Conservation (phyloP, 2,797 vertebrate species). For the Chaenodraco wilsoni region DNA sequence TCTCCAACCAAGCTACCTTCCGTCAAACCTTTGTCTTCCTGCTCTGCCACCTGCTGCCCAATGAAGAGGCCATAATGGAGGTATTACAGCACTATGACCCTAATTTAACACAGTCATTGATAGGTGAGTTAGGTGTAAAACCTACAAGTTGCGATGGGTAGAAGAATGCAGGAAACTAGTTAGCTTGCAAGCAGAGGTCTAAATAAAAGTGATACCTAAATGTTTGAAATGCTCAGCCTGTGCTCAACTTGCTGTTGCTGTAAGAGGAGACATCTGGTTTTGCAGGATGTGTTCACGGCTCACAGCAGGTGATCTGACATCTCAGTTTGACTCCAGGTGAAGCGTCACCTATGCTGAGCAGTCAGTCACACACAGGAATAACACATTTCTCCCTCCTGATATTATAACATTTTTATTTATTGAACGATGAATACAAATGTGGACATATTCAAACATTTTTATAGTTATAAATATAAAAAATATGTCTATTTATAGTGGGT, state of each 20-base stretch:
- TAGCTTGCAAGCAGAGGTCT: not conserved
- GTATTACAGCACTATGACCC: constrained; percentile 70
- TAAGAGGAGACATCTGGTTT: constrained; percentile 7
- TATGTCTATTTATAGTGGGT: constrained; percentile 25
- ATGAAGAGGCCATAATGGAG: constrained; percentile 96
- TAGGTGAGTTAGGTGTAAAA: not conserved
- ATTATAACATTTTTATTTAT: constrained; percentile 5
- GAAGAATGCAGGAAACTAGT: not conserved
- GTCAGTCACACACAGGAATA: not conserved
- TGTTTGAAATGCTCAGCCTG: not conserved
- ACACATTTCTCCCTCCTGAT: not conserved
- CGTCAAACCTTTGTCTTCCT: constrained; percentile 93
- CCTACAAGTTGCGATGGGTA: not conserved
- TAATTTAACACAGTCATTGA: not conserved
- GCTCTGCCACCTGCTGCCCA: constrained; percentile 94
- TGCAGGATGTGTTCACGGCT: not conserved
- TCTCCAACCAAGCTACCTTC: constrained; percentile 91
- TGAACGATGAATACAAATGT: constrained; percentile 6
- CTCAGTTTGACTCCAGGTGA: not conserved
- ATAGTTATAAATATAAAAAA: constrained; percentile 21
- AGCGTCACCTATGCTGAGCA: not conserved
- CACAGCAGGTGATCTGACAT: not conserved
- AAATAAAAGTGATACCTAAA: not conserved
- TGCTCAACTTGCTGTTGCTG: constrained; percentile 12
- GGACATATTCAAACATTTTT: constrained; percentile 29